These are phyloP conservation scores for Nemapogon koenigi DNA, from an alignment of 2,888 invertebrate genomes.

Conservation along the genomic window DNA sequence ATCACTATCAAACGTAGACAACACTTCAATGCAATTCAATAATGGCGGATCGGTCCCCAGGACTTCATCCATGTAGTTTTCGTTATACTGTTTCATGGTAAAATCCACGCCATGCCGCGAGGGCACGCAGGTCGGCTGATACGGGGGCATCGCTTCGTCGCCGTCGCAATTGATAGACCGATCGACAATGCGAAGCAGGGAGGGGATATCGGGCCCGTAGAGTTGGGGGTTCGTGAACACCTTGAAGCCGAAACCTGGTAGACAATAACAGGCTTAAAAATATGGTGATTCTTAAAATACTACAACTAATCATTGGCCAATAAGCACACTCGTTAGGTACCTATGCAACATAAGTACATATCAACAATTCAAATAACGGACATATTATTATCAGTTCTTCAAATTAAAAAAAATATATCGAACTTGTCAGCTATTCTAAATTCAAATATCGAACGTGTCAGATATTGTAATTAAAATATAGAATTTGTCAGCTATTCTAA, in stretches of 20 bases:
- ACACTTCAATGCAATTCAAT: slow-evolving; percentile 30
- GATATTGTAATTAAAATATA: too few relatives aligned
- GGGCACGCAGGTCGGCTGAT: slow-evolving; percentile 27
- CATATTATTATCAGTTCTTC: too few relatives aligned
- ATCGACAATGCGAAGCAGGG: slow-evolving; percentile 33
- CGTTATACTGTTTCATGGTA: slow-evolving; percentile 30
- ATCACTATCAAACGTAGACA: slow-evolving; percentile 23
- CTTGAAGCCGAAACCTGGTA: slow-evolving; percentile 39
- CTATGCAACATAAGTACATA: too few relatives aligned
- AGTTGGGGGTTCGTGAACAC: slow-evolving; percentile 28
- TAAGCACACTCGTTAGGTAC: too few relatives aligned
- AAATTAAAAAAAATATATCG: background rate
- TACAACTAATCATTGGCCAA: too few relatives aligned
- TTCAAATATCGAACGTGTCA: too few relatives aligned
- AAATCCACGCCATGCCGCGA: slow-evolving; percentile 38
- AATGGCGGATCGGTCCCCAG: slow-evolving; percentile 40
- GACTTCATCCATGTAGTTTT: slow-evolving; percentile 30
- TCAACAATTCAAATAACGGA: too few relatives aligned
- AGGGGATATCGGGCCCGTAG: slow-evolving; percentile 33
- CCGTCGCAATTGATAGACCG: slow-evolving; percentile 23
- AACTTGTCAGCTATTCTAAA: background rate
- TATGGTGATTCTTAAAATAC: too few relatives aligned
- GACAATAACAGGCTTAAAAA: background rate
- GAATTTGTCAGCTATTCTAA: too few relatives aligned
- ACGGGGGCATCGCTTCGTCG: slow-evolving; percentile 30